Evolutionary conservation across 2,888 invertebrate species (phyloP).

Genomic region (Trissolcus brochymenae): DNA sequence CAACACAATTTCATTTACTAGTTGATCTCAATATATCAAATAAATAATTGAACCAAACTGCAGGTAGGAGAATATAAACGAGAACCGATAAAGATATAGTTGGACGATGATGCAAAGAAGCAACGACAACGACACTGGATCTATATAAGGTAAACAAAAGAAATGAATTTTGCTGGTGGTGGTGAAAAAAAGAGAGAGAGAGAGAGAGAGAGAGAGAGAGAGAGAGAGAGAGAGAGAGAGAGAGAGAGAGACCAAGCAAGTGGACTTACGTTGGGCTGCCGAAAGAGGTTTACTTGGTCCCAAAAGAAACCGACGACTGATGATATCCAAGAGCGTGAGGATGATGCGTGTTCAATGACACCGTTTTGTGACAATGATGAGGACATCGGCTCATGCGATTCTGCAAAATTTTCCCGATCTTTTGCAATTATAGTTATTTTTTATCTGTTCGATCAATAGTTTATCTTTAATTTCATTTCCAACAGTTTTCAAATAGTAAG

Average conservation of each 20-base stretch:
- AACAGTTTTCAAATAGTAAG: not conserved
- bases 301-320: slow-evolving; percentile 76
- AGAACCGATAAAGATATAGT: no score
- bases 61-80: no score
- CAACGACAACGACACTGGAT: not conserved
- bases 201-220: no score
- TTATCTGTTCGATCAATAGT: not conserved
- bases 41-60: no score
- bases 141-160: not conserved
- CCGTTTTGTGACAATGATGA: slow-evolving; percentile 73
- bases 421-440: slow-evolving; percentile 10
- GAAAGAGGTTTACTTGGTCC: slow-evolving; percentile 75
- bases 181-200: no score
- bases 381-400: slow-evolving; percentile 75
- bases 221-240: not conserved
- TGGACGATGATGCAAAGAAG: no score
- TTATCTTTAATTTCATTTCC: not conserved
- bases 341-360: slow-evolving; percentile 72
- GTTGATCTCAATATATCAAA: no score
- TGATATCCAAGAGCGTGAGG: slow-evolving; percentile 75
- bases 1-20: no score
- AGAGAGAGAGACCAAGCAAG: slow-evolving; percentile 13
- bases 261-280: slow-evolving; percentile 71
- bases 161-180: not conserved
- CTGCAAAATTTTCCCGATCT: slow-evolving; percentile 69